Evolutionary conservation across 2,888 invertebrate genomes (phyloP).

Genomic region (Drosophila barbarae): DNA sequence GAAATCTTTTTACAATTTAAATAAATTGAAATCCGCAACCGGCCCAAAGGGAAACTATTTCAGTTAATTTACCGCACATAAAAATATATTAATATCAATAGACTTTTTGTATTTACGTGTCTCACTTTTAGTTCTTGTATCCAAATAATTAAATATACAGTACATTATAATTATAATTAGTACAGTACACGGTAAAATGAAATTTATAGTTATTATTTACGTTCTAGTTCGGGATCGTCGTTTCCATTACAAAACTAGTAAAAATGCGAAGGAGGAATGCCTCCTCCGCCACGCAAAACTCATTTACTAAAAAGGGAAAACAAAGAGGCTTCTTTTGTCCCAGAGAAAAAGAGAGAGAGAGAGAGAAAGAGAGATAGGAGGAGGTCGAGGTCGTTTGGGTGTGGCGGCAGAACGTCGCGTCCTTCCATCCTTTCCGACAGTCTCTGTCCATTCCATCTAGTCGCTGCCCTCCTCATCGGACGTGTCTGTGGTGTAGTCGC

Average conservation of each 20-base stretch:
- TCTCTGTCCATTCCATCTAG: slow-evolving; percentile 45
- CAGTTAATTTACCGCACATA: slow-evolving; percentile 38
- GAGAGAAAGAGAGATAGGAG: slow-evolving; percentile 29
- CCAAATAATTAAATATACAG: slow-evolving; percentile 74
- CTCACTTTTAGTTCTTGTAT: slow-evolving; percentile 58
- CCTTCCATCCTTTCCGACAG: slow-evolving; percentile 2
- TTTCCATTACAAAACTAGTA: slow-evolving; percentile 76
- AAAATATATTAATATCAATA: slow-evolving; percentile 34
- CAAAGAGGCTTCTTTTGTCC: slow-evolving; percentile 21
- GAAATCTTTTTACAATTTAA: neutral
- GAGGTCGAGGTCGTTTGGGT: slow-evolving; percentile 15
- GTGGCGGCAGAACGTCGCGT: slow-evolving; percentile 1
- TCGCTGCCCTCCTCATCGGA: slow-evolving; percentile 82
- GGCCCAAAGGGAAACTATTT: slow-evolving; percentile 2
- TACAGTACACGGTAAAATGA: slow-evolving; percentile 70
- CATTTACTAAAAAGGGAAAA: slow-evolving; percentile 63
- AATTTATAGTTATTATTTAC: slow-evolving; percentile 61
- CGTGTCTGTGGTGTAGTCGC: slow-evolving; percentile 85
- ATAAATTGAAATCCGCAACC: neutral
- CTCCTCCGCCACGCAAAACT: slow-evolving; percentile 54
- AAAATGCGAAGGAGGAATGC: slow-evolving; percentile 57
- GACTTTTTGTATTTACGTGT: slow-evolving; percentile 42
- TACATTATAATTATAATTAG: slow-evolving; percentile 73
- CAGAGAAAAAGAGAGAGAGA: slow-evolving; percentile 1
- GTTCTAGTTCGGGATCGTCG: slow-evolving; percentile 65